Evolutionary conservation across 2,888 invertebrate species (phyloP).

Genomic region (Brenthis ino): DNA sequence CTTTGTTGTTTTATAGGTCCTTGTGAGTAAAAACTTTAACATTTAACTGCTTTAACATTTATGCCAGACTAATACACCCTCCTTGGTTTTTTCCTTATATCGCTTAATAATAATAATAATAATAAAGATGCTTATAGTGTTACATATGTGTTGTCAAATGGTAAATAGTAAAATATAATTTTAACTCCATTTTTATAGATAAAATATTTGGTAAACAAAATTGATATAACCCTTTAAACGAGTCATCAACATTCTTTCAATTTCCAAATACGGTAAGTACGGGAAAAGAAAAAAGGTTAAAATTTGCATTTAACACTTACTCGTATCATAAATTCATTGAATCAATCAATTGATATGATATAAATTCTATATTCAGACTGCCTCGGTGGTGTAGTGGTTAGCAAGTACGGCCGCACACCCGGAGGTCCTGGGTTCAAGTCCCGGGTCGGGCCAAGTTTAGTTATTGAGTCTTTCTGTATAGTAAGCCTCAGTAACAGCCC

Average conservation of each 20-base stretch:
- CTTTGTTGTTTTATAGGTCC: background rate
- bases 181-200: background rate
- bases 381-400: too few species aligned
- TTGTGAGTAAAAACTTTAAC: too few species aligned
- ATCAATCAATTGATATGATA: slow-evolving; percentile 18
- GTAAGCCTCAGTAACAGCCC: too few species aligned
- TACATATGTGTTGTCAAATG: too few species aligned
- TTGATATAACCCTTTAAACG: slow-evolving; percentile 4
- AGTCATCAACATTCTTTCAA: slow-evolving; percentile 13
- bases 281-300: slow-evolving; percentile 14
- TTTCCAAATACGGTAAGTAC: slow-evolving; percentile 16
- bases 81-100: background rate
- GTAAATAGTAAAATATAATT: too few species aligned
- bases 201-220: background rate
- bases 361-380: slow-evolving; percentile 15
- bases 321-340: slow-evolving; percentile 3
- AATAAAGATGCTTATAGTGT: background rate
- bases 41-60: too few species aligned
- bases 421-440: too few species aligned
- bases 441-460: too few species aligned
- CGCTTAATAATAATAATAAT: background rate
- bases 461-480: too few species aligned
- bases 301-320: slow-evolving; percentile 18
- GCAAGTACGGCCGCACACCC: too few species aligned
- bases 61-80: too few species aligned